phyloP scores from a whole-genome alignment of 2,113 vertebrate genomes.

The Gobiocypris rarus region DNA sequence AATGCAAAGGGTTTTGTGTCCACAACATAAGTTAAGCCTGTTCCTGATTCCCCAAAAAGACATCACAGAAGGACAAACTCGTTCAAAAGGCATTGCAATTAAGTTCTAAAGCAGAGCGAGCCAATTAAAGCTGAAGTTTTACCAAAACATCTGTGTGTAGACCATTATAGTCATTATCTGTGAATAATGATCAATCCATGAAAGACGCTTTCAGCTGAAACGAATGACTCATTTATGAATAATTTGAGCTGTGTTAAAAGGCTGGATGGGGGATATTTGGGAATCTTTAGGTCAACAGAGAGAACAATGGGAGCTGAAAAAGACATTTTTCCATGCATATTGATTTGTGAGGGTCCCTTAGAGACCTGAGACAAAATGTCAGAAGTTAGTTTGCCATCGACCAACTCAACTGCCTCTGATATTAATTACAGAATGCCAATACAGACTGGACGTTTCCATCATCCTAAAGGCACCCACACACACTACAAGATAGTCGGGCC shows the following conservation, averaged over 20 bases:
- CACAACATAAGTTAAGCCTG: neutral
- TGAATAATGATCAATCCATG: conserved; percentile 45
- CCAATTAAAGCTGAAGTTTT: conserved; percentile 46
- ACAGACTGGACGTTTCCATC: conserved; percentile 37
- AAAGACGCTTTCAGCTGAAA: neutral
- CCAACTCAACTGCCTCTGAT: conserved; percentile 32
- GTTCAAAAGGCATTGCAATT: neutral
- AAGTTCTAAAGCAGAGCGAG: conserved; percentile 42
- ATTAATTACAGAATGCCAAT: conserved; percentile 58
- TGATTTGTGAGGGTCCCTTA: conserved; percentile 14
- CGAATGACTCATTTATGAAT: conserved; percentile 22
- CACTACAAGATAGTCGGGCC: too few species aligned
- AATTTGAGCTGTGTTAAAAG: conserved; percentile 30
- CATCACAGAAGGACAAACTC: conserved; percentile 8
- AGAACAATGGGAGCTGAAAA: neutral
- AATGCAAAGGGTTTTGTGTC: neutral
- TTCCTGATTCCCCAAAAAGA: neutral
- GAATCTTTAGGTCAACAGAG: neutral
- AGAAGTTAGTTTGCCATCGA: conserved; percentile 51
- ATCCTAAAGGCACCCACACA: neutral
- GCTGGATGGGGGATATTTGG: neutral
- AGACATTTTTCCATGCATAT: neutral
- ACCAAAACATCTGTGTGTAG: conserved; percentile 41
- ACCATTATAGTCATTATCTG: conserved; percentile 53
- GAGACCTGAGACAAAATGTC: conserved; percentile 53